Base-by-base conservation (phyloP, 2,888 invertebrate species). In the Linnaemya vulpina region DNA sequence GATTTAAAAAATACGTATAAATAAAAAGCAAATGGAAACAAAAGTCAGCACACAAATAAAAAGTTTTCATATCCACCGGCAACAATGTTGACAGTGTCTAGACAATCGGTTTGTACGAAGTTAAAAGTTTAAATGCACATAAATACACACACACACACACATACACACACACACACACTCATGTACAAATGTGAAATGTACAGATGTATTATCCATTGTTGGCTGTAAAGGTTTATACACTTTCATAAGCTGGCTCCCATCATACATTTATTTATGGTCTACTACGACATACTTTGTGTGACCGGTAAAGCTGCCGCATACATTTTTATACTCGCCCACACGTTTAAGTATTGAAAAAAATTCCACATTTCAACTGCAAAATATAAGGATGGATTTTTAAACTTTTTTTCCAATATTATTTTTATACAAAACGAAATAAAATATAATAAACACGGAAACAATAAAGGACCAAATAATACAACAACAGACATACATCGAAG, bases 81-180 rank as follows among this genome's bases (percentile, higher is more conserved):
- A 89, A 90, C 90, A 90, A 89, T 90, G 90, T 90, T 90, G 90
- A 90, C 90, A 89, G 90, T 88, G 90, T 90, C 90, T 90, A 90
- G 90, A 89, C 89, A 81, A 83, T 77, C 70, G 77, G 55, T 83
- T 80, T 51, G 76, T 58, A 65, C 53, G 62, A 74, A 77, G 58
- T 75, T 62, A 68, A 75, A 40, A 82, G 67, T 71, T 76, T 35
- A 53, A 71, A 51, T 25, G 20, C n/a, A 58, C 5, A 55, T 46
- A 38, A 11, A 58, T 43, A 53, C 60, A 10, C 11, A 58, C 25
- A 76, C 0, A 62, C 15, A 30, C 15, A 46, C 20, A 22, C n/a
- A n/a, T n/a, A n/a, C n/a, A n/a, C n/a, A n/a, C n/a, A n/a, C n/a
- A n/a, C n/a, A n/a, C n/a, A n/a, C n/a, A n/a, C n/a, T n/a, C n/a